phyloP scores from a whole-genome alignment of 2,113 vertebrate genomes.

The Megaleporinus macrocephalus region DNA sequence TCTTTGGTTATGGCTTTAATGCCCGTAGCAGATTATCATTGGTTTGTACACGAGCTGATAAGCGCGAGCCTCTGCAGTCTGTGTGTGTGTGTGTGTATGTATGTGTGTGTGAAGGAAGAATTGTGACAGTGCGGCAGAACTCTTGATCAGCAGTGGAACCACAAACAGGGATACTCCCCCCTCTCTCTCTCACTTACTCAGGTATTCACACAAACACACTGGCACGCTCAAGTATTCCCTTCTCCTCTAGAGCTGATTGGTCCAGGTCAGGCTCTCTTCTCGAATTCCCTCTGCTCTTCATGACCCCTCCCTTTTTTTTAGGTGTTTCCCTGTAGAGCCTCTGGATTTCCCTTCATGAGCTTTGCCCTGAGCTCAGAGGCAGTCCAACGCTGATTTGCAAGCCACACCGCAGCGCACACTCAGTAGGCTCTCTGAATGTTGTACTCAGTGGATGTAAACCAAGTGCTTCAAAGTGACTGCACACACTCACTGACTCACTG shows the following conservation, averaged over 20 bases:
- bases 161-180: neutral
- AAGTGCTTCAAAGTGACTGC: too few species aligned
- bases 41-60: constrained; percentile 1
- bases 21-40: constrained; percentile 1
- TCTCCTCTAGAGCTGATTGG: constrained; percentile 62
- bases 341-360: constrained; percentile 68
- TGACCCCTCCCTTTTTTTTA: constrained; percentile 61
- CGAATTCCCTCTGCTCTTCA: constrained; percentile 18
- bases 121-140: constrained; percentile 67
- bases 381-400: neutral
- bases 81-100: constrained; percentile 48
- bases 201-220: neutral
- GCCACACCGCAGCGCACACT: neutral
- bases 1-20: neutral
- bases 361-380: constrained; percentile 9
- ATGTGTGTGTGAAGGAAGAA: neutral
- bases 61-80: constrained; percentile 62
- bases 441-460: too few species aligned
- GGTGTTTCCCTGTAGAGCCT: constrained; percentile 77
- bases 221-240: constrained; percentile 27
- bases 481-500: too few species aligned
- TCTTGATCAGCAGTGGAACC: constrained; percentile 55
- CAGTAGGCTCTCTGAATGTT: too few species aligned
- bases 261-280: constrained; percentile 65
- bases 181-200: neutral